phyloP scores from a whole-genome alignment of 2,113 vertebrate species.

The Strix aluco region DNA sequence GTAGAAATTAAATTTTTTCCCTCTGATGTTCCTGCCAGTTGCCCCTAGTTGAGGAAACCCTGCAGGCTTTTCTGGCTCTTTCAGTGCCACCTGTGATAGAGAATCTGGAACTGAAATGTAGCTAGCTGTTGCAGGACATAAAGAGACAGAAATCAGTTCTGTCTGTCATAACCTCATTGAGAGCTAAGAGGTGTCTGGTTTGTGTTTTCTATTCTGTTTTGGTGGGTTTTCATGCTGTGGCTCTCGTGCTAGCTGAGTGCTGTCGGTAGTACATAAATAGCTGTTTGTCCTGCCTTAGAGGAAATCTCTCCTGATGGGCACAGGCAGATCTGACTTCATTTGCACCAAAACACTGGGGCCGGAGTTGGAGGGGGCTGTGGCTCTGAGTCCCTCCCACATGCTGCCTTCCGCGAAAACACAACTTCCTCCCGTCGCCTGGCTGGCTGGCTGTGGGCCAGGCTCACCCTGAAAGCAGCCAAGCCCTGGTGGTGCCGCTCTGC shows the following conservation, averaged over 20 bases:
- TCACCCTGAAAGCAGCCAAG: background rate
- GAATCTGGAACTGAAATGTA: background rate
- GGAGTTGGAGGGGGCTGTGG: background rate
- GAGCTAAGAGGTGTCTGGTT: background rate
- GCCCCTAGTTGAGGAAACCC: background rate
- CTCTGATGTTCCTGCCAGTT: background rate
- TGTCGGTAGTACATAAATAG: background rate
- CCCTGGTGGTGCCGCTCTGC: background rate
- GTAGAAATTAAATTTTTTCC: background rate
- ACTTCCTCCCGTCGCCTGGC: background rate
- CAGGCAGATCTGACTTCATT: background rate
- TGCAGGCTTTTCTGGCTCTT: background rate
- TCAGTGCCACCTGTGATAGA: background rate
- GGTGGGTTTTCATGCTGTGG: background rate
- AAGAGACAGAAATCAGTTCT: background rate
- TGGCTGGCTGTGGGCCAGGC: background rate
- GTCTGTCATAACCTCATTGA: background rate
- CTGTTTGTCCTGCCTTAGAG: background rate
- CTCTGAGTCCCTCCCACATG: background rate
- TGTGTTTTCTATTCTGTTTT: background rate
- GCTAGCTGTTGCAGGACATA: background rate
- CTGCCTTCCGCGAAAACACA: accelerated
- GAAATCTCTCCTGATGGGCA: background rate
- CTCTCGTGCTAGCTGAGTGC: background rate
- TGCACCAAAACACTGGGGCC: background rate